Base-by-base conservation (phyloP, 2,113 vertebrate genomes). In the Stigmatopora argus region DNA sequence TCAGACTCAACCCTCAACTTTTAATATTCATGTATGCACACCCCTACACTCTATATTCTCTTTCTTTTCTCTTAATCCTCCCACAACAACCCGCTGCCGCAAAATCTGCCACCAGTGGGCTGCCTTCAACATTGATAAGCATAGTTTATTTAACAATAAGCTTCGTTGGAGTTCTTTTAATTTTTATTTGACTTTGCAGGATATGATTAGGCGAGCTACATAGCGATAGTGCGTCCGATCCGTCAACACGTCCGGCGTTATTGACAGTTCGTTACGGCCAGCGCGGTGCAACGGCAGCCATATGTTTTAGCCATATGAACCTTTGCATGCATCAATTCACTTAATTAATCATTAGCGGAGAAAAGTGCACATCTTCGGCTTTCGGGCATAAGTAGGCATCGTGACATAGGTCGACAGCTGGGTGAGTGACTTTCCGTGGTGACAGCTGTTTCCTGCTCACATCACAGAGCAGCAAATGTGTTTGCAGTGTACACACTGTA, bases 11-110 rank as follows among this genome's bases (percentile, higher is more conserved):
- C 75, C 71, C 59, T 71, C 69, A 66, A 69, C 65, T 74, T 71
- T 84, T 88, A 77, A 81, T 87, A 87, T 90, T 90, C 83, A 88
- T 87, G 69, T 75, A 84, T 84, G 77, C 78, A 77, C 71, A 69
- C 78, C 71, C 72, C 73, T 78, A 77, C 81, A 77, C 68, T 77
- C 63, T 69, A 70, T 75, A 77, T 71, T 69, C 70, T n/a, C 52
- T 31, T 52, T 78, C 73, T 75, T 72, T 53, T 66, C 64, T 70
- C 71, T 47, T 81, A 80, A 84, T 81, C 82, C 77, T 65, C 46
- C 34, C 34, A 48, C 71, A 64, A 59, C 68, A 69, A 69, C 62
- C 62, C n/a, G 21, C 48, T 69, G 67, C 66, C 38, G 41, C 10
- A 15, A 67, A 70, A 58, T 45, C 45, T 38, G 26, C 51, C 19